A percentile compares a stretch with the other conserved stretches of the same genome.
These are phyloP conservation scores for Chironomus tentans DNA, from an alignment of 2,888 invertebrate genomes.

Conservation along the genomic window DNA sequence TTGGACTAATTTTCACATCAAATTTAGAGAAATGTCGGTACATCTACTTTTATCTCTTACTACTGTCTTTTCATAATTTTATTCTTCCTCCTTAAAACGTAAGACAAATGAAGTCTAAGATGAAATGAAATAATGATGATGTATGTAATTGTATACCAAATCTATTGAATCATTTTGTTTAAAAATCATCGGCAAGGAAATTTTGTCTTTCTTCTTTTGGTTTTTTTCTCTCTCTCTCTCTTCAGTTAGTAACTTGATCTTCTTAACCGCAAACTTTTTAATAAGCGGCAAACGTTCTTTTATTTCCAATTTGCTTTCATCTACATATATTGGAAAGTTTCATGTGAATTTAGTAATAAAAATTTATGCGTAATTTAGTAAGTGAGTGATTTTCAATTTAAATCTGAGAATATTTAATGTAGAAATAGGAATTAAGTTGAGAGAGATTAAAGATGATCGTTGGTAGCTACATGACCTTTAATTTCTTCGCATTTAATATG, in stretches of 20 bases:
- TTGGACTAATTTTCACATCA: slow-evolving; percentile 24
- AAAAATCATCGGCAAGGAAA: not conserved
- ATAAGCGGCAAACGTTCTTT: slow-evolving; percentile 19
- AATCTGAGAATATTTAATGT: not conserved
- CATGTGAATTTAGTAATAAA: not conserved
- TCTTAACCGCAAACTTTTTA: not conserved
- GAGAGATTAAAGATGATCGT: too few species aligned
- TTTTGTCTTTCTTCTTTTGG: not conserved
- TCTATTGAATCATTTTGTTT: not conserved
- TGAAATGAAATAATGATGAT: not conserved
- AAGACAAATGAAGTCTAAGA: not conserved
- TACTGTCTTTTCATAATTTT: not conserved
- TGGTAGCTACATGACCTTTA: too few species aligned
- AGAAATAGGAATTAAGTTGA: too few species aligned
- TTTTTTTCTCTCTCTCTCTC: too few species aligned
- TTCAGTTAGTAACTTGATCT: slow-evolving; percentile 13
- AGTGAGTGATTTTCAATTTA: not conserved
- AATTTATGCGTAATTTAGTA: slow-evolving; percentile 1
- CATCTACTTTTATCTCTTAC: not conserved
- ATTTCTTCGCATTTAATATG: too few species aligned
- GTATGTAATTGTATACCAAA: not conserved
- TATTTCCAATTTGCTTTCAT: not conserved
- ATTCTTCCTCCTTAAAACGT: too few species aligned
- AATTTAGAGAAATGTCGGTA: not conserved
- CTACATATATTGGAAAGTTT: not conserved